These are phyloP conservation scores for Corapipo altera DNA, from an alignment of 2,113 vertebrate genomes.

Conservation along the genomic window DNA sequence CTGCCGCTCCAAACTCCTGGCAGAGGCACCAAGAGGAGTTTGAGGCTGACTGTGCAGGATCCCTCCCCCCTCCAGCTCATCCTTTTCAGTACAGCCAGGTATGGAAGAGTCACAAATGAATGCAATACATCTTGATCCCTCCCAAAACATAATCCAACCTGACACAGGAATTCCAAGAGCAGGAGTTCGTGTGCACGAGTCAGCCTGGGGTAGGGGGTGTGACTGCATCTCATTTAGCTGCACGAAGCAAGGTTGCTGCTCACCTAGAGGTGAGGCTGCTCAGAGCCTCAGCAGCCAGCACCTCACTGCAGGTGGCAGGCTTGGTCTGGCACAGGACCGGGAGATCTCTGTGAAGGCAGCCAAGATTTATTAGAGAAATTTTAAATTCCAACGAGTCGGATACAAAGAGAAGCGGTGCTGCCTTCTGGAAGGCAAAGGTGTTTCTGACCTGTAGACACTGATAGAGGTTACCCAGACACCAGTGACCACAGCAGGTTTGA, in stretches of 20 bases:
- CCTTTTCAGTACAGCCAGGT: neutral
- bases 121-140: neutral
- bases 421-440: slow-evolving; percentile 28
- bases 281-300: neutral
- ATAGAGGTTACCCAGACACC: neutral
- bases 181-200: accelerated
- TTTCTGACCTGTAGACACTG: neutral
- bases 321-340: neutral
- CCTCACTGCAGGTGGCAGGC: neutral
- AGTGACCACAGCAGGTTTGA: neutral
- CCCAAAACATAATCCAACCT: neutral
- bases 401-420: slow-evolving; percentile 32
- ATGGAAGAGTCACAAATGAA: neutral
- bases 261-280: neutral
- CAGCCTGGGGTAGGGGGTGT: neutral
- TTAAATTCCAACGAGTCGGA: neutral
- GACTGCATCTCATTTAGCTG: neutral
- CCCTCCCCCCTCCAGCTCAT: neutral
- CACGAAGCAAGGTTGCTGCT: neutral
- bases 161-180: neutral
- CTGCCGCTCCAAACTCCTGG: neutral
- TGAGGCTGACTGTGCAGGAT: neutral
- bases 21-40: neutral
- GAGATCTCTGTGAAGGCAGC: neutral
- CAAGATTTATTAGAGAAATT: slow-evolving; percentile 53